These are phyloP conservation scores for Dicentrarchus labrax DNA, from an alignment of 2,113 vertebrate genomes.

Conservation along the genomic window DNA sequence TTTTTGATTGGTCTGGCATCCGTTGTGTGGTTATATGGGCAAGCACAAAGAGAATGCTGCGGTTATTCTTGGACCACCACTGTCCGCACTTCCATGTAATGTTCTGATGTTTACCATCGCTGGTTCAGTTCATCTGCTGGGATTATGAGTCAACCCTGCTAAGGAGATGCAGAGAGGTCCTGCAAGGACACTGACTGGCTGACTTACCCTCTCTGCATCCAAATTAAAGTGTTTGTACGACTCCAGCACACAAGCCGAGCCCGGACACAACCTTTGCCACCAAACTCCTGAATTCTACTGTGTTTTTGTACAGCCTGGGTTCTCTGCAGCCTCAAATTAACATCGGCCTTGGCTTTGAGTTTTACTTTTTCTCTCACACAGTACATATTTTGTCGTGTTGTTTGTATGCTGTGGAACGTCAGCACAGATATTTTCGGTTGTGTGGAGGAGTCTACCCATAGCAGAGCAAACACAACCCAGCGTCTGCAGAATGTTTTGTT, in stretches of 20 bases:
- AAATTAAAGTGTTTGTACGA: constrained; percentile 63
- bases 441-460: constrained; percentile 64
- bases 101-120: constrained; percentile 70
- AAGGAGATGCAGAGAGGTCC: constrained; percentile 66
- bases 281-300: constrained; percentile 41
- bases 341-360: constrained; percentile 45
- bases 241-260: constrained; percentile 56
- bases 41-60: constrained; percentile 71
- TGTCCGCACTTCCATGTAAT: constrained; percentile 71
- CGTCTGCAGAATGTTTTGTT: constrained; percentile 50
- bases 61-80: constrained; percentile 75
- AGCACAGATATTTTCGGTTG: constrained; percentile 63
- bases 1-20: constrained; percentile 73
- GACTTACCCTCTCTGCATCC: constrained; percentile 58
- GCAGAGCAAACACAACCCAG: constrained; percentile 60
- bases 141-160: constrained; percentile 65
- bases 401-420: constrained; percentile 61
- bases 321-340: constrained; percentile 62
- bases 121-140: constrained; percentile 58
- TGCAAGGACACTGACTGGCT: constrained; percentile 72
- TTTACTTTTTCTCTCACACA: constrained; percentile 44
- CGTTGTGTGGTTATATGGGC: constrained; percentile 69
- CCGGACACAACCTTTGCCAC: constrained; percentile 37
- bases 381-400: constrained; percentile 59
- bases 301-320: constrained; percentile 28